Base-by-base conservation (phyloP, 2,797 vertebrate species). In the Apogon hyalosoma region DNA sequence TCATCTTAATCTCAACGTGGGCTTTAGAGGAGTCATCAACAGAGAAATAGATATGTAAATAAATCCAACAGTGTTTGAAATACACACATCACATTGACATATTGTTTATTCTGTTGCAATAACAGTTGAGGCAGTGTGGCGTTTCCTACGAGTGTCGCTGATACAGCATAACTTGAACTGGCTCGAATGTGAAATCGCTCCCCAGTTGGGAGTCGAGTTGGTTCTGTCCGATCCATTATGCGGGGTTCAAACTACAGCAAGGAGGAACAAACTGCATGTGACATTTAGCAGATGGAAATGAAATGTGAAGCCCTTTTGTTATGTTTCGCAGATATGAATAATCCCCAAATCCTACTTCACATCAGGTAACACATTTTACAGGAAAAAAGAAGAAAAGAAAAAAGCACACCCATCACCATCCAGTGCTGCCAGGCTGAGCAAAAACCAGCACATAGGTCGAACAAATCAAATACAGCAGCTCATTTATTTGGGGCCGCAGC, bases 71-170 rank as follows among this genome's bases (percentile, higher is more conserved):
- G 18, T 62, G 50, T 66, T 79, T 73, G 39, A 75, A 77, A 64
- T 47, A 63, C 63, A 67, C 63, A 72, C 72, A 69, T 63, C 46
- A 72, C 48, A 43, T 73, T 60, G 19, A 86, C 63, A 79, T 63
- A 63, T 76, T 66, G 43, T 79, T 85, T 39, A 58, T 63, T 83
- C 79, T 81, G 75, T 83, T 86, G 65, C 59, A 76, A 55, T 69
- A 87, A 80, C 80, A 86, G 78, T 80, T 24, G 87, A 90, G 87
- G 85, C 82, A 86, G 85, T 79, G 82, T 71, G 82, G 83, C 65
- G 53, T 82, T 77, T 88, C 74, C 62, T 66, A 82, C 48, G 50
- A 71, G 72, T 82, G 63, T 79, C 46, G 63, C 75, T 77, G 68
- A 80, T 80, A 74, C 77, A 80, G 63, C 82, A 74, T 59, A 69